These are phyloP conservation scores for Pseudonaja textilis DNA, from an alignment of 2,113 vertebrate species.

Conservation along the genomic window DNA sequence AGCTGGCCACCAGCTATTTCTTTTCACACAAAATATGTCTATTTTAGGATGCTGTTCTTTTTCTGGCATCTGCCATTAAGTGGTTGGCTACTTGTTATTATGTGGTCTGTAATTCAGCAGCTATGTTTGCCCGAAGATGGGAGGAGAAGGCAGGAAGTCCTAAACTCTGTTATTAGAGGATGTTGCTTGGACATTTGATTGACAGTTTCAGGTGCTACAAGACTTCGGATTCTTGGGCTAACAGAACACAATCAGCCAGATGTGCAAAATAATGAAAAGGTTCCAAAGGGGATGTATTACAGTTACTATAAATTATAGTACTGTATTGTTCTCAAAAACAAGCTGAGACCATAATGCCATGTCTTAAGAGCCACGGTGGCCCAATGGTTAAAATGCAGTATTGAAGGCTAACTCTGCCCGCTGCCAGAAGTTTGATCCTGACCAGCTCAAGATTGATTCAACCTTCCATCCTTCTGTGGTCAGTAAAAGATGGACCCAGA, in stretches of 20 bases:
- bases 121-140: background rate
- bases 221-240: background rate
- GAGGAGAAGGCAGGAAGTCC: background rate
- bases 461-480: too few relatives aligned
- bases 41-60: constrained; percentile 16
- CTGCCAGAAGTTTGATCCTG: too few relatives aligned
- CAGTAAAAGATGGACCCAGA: too few relatives aligned
- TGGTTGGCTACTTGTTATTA: constrained; percentile 9
- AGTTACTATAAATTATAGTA: background rate
- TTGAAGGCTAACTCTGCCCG: too few relatives aligned
- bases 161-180: constrained; percentile 21
- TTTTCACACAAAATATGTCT: constrained; percentile 15
- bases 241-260: background rate
- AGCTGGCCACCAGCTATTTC: background rate
- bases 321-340: background rate
- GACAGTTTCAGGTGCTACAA: constrained; percentile 13
- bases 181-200: background rate
- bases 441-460: too few relatives aligned
- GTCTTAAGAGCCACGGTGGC: too few relatives aligned
- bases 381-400: too few relatives aligned
- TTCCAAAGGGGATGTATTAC: background rate
- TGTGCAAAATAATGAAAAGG: background rate
- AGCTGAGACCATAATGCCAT: background rate
- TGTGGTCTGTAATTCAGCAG: constrained; percentile 15
- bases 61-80: constrained; percentile 5